Evolutionary conservation across 2,113 vertebrate species (phyloP).

Genomic region (Myotis davidii): DNA sequence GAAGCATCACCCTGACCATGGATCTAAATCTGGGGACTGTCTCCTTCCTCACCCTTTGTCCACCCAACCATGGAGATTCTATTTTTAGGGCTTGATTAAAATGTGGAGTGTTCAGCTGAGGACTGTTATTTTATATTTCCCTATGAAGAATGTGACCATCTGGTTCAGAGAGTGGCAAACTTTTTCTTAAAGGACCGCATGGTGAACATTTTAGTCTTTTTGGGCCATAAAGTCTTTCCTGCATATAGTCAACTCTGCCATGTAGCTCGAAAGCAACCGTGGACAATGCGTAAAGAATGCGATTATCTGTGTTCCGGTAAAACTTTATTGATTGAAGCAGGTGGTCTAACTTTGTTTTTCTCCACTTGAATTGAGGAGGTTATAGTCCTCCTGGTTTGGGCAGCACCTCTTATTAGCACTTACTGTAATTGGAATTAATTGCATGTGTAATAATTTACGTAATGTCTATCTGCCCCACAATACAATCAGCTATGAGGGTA

Average conservation of each 20-base stretch:
- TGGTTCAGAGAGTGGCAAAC: not conserved
- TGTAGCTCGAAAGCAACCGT: not conserved
- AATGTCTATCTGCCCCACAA: not conserved
- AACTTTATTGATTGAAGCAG: not conserved
- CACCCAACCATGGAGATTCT: not conserved
- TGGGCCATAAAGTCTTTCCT: not conserved
- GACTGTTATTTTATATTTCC: not conserved
- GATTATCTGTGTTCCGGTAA: not conserved
- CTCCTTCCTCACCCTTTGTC: not conserved
- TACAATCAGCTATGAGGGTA: not conserved
- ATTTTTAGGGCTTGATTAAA: not conserved
- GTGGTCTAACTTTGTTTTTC: not conserved
- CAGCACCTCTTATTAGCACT: constrained; percentile 20
- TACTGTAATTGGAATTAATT: constrained; percentile 19
- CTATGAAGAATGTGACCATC: not conserved
- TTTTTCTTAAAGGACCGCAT: not conserved
- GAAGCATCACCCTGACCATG: not conserved
- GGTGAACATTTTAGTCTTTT: not conserved
- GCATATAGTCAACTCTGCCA: not conserved
- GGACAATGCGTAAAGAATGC: not conserved
- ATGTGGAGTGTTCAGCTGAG: not conserved
- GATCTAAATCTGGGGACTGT: not conserved
- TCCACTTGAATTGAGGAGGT: not conserved
- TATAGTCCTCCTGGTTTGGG: not conserved
- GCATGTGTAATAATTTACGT: not conserved